phyloP scores from a whole-genome alignment of 1,140 invertebrate genomes.

The Panulirus ornatus region DNA sequence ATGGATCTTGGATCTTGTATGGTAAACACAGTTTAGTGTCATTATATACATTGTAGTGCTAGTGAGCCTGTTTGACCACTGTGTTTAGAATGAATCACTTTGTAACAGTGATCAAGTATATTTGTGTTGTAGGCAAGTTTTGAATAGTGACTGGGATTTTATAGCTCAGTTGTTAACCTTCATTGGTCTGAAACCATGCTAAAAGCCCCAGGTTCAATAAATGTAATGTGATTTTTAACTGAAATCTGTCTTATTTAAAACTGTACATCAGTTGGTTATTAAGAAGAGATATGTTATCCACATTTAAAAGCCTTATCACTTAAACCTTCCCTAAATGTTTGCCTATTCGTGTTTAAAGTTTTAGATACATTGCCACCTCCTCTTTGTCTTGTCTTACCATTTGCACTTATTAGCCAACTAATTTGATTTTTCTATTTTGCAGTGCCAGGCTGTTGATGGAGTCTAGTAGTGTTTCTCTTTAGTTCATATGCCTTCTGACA shows the following conservation, averaged over 20 bases:
- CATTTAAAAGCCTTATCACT: constrained; percentile 65
- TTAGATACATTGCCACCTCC: constrained; percentile 69
- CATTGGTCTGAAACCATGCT: constrained; percentile 36
- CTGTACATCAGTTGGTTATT: constrained; percentile 50
- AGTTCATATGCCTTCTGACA: constrained; percentile 37
- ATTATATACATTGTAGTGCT: constrained; percentile 47
- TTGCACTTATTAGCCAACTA: constrained; percentile 69
- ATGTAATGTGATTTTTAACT: constrained; percentile 37
- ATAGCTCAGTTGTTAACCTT: constrained; percentile 39
- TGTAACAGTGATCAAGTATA: constrained; percentile 48
- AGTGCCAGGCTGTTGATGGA: constrained; percentile 59
- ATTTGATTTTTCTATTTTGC: constrained; percentile 63
- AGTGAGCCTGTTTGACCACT: constrained; percentile 50
- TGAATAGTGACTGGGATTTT: constrained; percentile 19
- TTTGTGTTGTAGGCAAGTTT: constrained; percentile 44
- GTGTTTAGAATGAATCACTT: constrained; percentile 56
- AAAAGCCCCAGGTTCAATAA: constrained; percentile 30
- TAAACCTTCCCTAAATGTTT: constrained; percentile 71
- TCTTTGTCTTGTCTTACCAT: constrained; percentile 72
- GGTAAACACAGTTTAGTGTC: constrained; percentile 32
- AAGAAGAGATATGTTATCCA: constrained; percentile 46
- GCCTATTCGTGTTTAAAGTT: constrained; percentile 66
- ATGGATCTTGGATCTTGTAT: constrained; percentile 2
- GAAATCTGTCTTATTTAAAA: constrained; percentile 34
- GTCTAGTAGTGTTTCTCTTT: constrained; percentile 62